Evolutionary conservation across 1,140 invertebrate genomes (phyloP).

Genomic region (Spodoptera frugiperda): DNA sequence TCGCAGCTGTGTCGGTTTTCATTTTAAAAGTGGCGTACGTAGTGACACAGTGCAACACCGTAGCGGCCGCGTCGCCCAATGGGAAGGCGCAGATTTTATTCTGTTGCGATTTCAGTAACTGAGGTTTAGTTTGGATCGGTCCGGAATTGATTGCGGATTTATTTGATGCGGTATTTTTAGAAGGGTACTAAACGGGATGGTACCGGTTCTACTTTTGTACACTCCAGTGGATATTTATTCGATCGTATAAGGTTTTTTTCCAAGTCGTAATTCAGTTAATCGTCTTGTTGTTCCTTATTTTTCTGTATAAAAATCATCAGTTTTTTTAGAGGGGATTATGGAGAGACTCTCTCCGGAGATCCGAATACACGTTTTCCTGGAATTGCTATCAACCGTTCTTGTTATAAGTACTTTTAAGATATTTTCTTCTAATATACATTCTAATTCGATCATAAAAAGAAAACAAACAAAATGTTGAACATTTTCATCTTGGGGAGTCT

Average conservation of each 20-base stretch:
- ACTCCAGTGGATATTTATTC: conserved; percentile 5
- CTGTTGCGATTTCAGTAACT: conserved; percentile 45
- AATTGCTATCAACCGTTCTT: too few species aligned
- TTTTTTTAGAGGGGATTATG: too few species aligned
- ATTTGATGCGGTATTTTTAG: conserved; percentile 44
- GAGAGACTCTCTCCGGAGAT: too few species aligned
- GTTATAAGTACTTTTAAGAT: too few species aligned
- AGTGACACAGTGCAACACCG: conserved; percentile 38
- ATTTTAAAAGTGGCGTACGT: conserved; percentile 33
- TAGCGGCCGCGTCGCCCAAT: neutral
- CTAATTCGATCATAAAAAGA: neutral
- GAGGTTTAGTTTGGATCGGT: conserved; percentile 50
- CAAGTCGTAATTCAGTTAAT: neutral
- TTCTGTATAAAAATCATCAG: too few species aligned
- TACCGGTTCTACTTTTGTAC: neutral
- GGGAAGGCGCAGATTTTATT: conserved; percentile 42
- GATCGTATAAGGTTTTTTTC: conserved; percentile 14
- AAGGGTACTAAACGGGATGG: conserved; percentile 28
- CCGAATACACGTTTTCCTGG: too few species aligned
- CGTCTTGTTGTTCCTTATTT: neutral
- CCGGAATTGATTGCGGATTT: conserved; percentile 47
- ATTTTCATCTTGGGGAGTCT: neutral
- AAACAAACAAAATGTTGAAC: neutral
- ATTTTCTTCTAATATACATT: too few species aligned
- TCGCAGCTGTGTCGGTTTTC: conserved; percentile 61